A percentile compares a stretch with the other conserved stretches of the same genome.
Conservation (phyloP, 2,888 invertebrate genomes). For the Rhabditoides inermis region DNA sequence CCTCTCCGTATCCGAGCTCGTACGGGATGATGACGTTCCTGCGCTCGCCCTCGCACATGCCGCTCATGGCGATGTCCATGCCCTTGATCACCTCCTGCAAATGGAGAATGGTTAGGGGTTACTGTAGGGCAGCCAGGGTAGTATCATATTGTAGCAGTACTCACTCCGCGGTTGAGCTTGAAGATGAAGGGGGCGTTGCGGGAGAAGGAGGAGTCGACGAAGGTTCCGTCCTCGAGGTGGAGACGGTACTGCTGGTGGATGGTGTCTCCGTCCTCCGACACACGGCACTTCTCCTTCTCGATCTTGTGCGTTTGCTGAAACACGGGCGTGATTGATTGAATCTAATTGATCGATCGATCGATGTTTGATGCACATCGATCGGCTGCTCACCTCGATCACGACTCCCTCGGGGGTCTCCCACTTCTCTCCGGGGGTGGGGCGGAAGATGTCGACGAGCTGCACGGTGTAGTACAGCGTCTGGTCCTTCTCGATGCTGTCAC, state of each 20-base stretch:
- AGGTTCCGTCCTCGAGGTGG: slow-evolving; percentile 48
- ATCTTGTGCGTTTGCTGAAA: slow-evolving; percentile 29
- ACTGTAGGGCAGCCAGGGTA: not conserved
- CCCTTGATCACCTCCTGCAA: slow-evolving; percentile 47
- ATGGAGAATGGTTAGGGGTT: not conserved
- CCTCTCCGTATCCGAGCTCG: slow-evolving; percentile 42
- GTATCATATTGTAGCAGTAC: not conserved
- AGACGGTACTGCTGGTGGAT: slow-evolving; percentile 49
- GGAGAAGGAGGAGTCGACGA: slow-evolving; percentile 48
- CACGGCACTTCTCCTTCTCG: slow-evolving; percentile 26
- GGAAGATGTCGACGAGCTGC: slow-evolving; percentile 49
- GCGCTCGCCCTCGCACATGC: slow-evolving; percentile 50
- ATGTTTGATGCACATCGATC: slow-evolving; percentile 3
- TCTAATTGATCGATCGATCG: not conserved
- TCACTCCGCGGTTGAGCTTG: slow-evolving; percentile 32
- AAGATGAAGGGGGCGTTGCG: slow-evolving; percentile 50
- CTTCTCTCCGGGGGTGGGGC: slow-evolving; percentile 45
- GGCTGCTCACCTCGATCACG: slow-evolving; percentile 22
- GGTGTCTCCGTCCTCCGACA: slow-evolving; percentile 38
- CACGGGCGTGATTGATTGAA: not conserved
- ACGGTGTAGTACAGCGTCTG: slow-evolving; percentile 50
- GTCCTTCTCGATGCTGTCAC: slow-evolving; percentile 42
- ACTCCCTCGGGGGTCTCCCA: slow-evolving; percentile 50
- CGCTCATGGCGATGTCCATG: slow-evolving; percentile 48
- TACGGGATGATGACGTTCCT: slow-evolving; percentile 32